Base-by-base conservation (phyloP, 2,797 vertebrate species). In the Vireo griseus region DNA sequence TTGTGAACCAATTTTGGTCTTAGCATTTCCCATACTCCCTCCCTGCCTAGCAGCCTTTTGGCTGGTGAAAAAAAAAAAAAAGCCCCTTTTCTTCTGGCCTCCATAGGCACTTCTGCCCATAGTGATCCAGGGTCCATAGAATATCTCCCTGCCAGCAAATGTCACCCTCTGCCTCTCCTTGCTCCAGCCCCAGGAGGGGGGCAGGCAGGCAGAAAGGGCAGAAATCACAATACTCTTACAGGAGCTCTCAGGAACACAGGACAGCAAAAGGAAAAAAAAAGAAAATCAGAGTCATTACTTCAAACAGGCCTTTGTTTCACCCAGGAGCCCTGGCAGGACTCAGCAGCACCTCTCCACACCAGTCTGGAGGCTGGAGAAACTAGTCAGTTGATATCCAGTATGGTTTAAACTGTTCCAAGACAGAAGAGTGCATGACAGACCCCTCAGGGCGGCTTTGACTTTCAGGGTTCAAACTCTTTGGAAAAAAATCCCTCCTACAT, bases 361-460 rank as follows among this genome's bases (percentile, higher is more conserved):
- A 42, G 4, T 4, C 17, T 7, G 16, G 47, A 90, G 29, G 24
- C 29, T 54, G 19, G 3, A 79, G 29, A 82, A 65, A 42, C 37
- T 17, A 9, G 14, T 37, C 26, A 33, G 45, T 9, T 2, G 1
- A 42, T 4, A 6, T 4, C 16, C 57, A 63, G 13, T 10, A 13
- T 16, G 9, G 9, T 40, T 81, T 58, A 42, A 16, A 19, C 3
- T 16, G 7, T 48, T 22, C 25, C 19, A 73, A 58, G 16, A 29
- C 7, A 76, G 28, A 62, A 50, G 2, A 44, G 33, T 17, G 17
- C 20, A 13, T 0, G 0, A 16, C 39, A 86, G 37, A 35, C 1
- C 4, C 25, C 33, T 44, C n/a, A 58, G 19, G 6, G 7, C 10
- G 75, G 10, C 24, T 13, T 42, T n/a, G 50, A 50, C 19, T 68